Conservation (phyloP, 1,140 invertebrate species). For the Aphidius gifuensis region DNA sequence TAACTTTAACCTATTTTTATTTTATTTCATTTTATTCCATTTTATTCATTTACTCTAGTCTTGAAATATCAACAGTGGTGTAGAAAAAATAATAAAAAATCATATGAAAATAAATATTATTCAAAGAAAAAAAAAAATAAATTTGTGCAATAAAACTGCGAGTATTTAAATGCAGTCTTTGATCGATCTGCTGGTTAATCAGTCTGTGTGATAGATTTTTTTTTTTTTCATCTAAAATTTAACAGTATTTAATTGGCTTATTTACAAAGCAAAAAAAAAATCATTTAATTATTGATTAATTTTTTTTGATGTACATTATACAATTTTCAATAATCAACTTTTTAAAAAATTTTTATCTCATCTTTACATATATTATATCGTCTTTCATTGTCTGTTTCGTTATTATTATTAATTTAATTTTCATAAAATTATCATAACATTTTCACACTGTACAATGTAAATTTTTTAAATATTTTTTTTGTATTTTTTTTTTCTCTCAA, state of each 20-base stretch:
- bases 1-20: slow-evolving; percentile 1
- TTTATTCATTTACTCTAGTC: too few relatives aligned
- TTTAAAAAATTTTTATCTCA: neutral
- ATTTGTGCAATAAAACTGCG: too few relatives aligned
- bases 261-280: slow-evolving; percentile 24
- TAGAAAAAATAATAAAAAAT: slow-evolving; percentile 13
- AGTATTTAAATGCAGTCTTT: too few relatives aligned
- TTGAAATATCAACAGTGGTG: neutral
- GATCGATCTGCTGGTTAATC: too few relatives aligned
- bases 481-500: slow-evolving; percentile 3
- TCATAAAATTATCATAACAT: neutral
- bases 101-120: too few relatives aligned
- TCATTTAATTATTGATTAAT: slow-evolving; percentile 11
- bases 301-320: slow-evolving; percentile 14
- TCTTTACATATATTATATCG: neutral
- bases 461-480: too few relatives aligned
- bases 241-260: slow-evolving; percentile 22
- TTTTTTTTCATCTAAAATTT: slow-evolving; percentile 9
- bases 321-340: slow-evolving; percentile 4
- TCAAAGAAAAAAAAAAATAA: too few relatives aligned
- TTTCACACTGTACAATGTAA: neutral
- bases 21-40: neutral
- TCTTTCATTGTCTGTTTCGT: slow-evolving; percentile 2
- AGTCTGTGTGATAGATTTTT: neutral
- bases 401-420: neutral